Base-by-base conservation (phyloP, 2,113 vertebrate species). In the Empidonax traillii region DNA sequence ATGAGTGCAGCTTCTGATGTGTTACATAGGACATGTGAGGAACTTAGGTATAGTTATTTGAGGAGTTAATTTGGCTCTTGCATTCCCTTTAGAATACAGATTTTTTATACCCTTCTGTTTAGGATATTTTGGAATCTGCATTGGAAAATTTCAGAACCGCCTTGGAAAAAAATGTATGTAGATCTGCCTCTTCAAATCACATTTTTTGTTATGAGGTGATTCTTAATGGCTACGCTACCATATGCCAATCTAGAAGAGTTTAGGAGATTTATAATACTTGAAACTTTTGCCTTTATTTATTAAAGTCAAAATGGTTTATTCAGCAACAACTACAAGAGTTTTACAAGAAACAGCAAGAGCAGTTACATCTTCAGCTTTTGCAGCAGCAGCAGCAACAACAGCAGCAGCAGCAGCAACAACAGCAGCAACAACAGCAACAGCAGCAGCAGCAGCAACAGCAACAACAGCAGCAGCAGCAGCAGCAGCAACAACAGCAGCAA, bases 271-370 rank as follows among this genome's bases (percentile, higher is more conserved):
- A 97, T 98, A 97, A 97, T 98, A 97, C 97, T 91, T 98, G 98
- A 97, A 98, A 98, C 96, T 98, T 98, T 98, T 98, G 97, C 98
- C 98, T 98, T 98, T 98, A 98, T 98, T 98, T 98, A 98, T 98
- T 98, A 98, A 98, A 98, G 98, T 98, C 98, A 98, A 98, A 98
- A 98, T 98, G 98, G 97, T 98, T 98, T 98, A 96, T 98, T 98
- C 98, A 99, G 99, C 99, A 99, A 99, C 99, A 99, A 98, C 98
- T 99, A 98, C 99, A 99, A 98, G 99, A 99, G 98, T 99, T 99
- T 98, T 99, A 99, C 98, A 99, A 99, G 98, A 99, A 99, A 98
- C 99, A 99, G 97, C 99, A 99, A 98, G 99, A 99, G 97, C 99
- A 99, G 98, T 99, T 99, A 98, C 99, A 99, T 98, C 99, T 99